Evolutionary conservation across 35 echinoderm and acorn worm genomes (phyloP), one percentile per base, ranked within the genome.

Genomic region (Acanthaster planci): DNA sequence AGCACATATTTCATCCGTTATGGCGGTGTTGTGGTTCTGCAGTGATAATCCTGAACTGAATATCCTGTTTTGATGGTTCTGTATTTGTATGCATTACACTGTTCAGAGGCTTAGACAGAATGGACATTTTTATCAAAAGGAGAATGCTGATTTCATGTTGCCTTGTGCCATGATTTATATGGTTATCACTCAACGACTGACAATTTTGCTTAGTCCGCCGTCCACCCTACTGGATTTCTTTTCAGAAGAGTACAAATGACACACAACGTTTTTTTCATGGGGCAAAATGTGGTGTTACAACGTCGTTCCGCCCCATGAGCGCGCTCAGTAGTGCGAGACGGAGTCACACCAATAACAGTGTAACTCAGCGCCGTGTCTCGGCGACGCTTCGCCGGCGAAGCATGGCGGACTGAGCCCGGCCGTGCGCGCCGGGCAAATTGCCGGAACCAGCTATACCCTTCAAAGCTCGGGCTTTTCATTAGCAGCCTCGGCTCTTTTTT

Each of bases 381-480:
- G 34, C 22, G 2, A 6, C 64, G 34, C 64, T 72, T 72, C 64
- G 34, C 64, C 64, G 64, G 19, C 64, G 19, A 72, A 31, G 64
- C 64, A 26, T 72, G 30, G 64, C 64, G 34, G 64, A 34, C 64
- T 26, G 14, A 72, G 26, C 64, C 64, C 29, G 64, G 21, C 26
- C 34, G 34, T 72, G 34, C 64, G 23, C 64, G 64, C 64, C 64
- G 64, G 26, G 19, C 64, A 72, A 72, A 72, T 72, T 72, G 64
- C 64, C 64, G 64, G 64, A 72, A 72, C 64, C 64, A 72, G 64
- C 34, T 31, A 14, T 10, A 16, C 64, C n/a, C 31, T 72, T 31
- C 34, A 72, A 35, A 72, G 64, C 23, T 47, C 42, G 34, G 22
- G 64, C 64, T 72, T 72, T 72, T 72, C 64, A 72, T 72, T 72